Conservation (phyloP, 1,140 invertebrate species). For the Tachypleus tridentatus region DNA sequence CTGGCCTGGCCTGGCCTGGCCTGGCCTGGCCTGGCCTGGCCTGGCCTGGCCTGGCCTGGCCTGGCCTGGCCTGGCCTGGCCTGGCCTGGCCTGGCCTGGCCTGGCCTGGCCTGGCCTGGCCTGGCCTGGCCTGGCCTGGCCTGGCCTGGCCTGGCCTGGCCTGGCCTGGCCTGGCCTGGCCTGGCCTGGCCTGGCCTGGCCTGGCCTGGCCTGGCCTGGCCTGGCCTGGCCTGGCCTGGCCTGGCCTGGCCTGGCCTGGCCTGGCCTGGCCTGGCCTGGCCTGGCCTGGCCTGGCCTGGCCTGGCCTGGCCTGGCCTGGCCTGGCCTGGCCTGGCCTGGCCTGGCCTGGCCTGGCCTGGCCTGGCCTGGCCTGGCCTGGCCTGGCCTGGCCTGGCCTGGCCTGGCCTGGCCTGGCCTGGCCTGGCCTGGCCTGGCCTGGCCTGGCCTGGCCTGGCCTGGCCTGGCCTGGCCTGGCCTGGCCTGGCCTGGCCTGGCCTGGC, state of each 20-base stretch:
- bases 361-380: conserved; percentile 18
- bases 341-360: conserved; percentile 18
- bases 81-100: conserved; percentile 18
- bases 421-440: conserved; percentile 18
- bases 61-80: conserved; percentile 18
- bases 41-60: conserved; percentile 18
- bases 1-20: conserved; percentile 18
- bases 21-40: conserved; percentile 18
- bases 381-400: conserved; percentile 18
- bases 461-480: conserved; percentile 18
- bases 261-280: conserved; percentile 18
- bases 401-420: conserved; percentile 18
- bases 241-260: conserved; percentile 18
- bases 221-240: conserved; percentile 18
- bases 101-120: conserved; percentile 18
- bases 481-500: conserved; percentile 18
- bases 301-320: conserved; percentile 18
- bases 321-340: conserved; percentile 18
- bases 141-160: conserved; percentile 18
- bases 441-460: conserved; percentile 18
- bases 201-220: conserved; percentile 18
- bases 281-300: conserved; percentile 18
- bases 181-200: conserved; percentile 18
- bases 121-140: conserved; percentile 18
- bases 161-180: conserved; percentile 18